Conservation (phyloP, 1,140 invertebrate species). For the Octopus sinensis region DNA sequence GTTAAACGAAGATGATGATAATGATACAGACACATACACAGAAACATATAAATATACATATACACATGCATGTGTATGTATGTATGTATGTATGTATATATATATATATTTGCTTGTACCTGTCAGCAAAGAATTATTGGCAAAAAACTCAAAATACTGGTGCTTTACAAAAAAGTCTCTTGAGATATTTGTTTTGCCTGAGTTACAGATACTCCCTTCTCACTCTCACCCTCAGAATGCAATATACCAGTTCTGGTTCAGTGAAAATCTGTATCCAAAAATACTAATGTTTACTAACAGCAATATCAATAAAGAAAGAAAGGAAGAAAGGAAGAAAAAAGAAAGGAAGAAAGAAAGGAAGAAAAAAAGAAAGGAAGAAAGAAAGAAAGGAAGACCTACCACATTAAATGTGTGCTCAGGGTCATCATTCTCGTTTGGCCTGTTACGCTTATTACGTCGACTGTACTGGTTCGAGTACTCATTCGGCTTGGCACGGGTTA, state of each 20-base stretch:
- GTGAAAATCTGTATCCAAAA: neutral
- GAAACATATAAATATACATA: too few relatives aligned
- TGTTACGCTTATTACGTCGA: neutral
- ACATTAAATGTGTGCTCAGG: constrained; percentile 19
- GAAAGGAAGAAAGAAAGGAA: constrained; percentile 14
- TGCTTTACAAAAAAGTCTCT: too few relatives aligned
- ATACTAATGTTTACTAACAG: neutral
- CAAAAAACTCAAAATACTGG: too few relatives aligned
- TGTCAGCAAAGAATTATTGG: too few relatives aligned
- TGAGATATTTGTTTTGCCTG: too few relatives aligned
- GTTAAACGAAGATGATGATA: too few relatives aligned
- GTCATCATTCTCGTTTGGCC: neutral
- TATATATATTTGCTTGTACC: too few relatives aligned
- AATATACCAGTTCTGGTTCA: neutral
- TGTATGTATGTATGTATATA: too few relatives aligned
- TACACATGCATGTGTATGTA: too few relatives aligned
- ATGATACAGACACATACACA: too few relatives aligned
- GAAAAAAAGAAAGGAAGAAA: neutral
- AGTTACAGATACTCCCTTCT: too few relatives aligned
- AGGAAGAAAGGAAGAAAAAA: neutral
- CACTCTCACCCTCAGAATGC: too few relatives aligned
- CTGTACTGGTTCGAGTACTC: neutral
- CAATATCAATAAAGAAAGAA: neutral
- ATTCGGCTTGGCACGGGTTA: neutral
- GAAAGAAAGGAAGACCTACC: constrained; percentile 25